Percentiles rank a stretch among this genome's conserved stretches.
Conservation (phyloP, 2,797 vertebrate species). For the Enteromius mattozi region DNA sequence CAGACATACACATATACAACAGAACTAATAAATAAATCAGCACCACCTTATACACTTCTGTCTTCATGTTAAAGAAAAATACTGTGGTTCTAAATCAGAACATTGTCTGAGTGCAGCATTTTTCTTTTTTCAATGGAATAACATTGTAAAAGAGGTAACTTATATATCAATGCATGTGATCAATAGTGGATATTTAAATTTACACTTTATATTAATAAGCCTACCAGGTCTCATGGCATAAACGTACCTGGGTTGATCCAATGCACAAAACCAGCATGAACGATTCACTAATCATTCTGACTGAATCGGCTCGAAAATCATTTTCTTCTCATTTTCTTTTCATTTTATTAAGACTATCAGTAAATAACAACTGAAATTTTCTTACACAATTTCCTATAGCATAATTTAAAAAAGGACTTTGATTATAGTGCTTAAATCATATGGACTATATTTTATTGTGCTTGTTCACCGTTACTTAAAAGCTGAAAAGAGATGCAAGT, state of each 20-base stretch:
- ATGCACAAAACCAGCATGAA: no score
- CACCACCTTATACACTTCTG: neutral
- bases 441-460: neutral
- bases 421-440: neutral
- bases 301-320: neutral
- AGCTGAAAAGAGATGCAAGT: neutral
- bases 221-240: no score
- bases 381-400: no score
- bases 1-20: neutral
- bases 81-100: neutral
- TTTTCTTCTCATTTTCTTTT: neutral
- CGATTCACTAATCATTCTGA: neutral
- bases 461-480: neutral
- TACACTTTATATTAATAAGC: neutral
- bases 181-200: neutral
- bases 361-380: constrained; percentile 1
- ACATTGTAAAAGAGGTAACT: neutral
- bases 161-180: neutral
- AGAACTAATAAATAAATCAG: neutral
- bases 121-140: neutral
- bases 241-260: no score
- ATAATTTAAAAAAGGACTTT: neutral
- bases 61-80: neutral
- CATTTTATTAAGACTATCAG: neutral
- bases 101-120: neutral